A percentile compares a stretch with the other conserved stretches of the same genome.
phyloP scores from a whole-genome alignment of 1,140 invertebrate genomes.

The Drosophila teissieri region DNA sequence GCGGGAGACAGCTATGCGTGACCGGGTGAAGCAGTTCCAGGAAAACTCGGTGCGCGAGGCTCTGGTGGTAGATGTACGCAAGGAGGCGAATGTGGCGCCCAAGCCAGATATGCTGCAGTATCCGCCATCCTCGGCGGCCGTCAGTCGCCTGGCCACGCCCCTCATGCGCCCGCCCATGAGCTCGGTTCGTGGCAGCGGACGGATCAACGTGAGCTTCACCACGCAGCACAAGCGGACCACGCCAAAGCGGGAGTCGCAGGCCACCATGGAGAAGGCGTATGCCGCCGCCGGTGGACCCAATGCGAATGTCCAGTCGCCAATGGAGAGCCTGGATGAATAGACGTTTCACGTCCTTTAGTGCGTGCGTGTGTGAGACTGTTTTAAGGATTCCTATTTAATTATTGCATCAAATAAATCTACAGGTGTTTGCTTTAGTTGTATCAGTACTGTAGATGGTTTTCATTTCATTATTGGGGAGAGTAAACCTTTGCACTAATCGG shows the following conservation, averaged over 20 bases:
- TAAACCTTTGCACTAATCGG: no score
- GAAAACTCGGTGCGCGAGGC: slow-evolving; percentile 67
- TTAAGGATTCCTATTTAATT: slow-evolving; percentile 30
- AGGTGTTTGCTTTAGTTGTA: slow-evolving; percentile 19
- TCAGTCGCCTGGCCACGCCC: slow-evolving; percentile 61
- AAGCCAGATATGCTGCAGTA: slow-evolving; percentile 12
- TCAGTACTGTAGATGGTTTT: background rate
- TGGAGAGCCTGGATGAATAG: slow-evolving; percentile 37
- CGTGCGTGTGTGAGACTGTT: slow-evolving; percentile 25
- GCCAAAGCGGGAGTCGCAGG: slow-evolving; percentile 78
- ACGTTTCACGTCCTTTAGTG: background rate
- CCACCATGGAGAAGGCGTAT: slow-evolving; percentile 63
- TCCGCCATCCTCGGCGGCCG: slow-evolving; percentile 11
- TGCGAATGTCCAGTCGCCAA: slow-evolving; percentile 21
- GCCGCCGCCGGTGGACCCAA: slow-evolving; percentile 31
- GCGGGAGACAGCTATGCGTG: slow-evolving; percentile 73
- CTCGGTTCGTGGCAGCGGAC: slow-evolving; percentile 59
- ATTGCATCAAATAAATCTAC: slow-evolving; percentile 21
- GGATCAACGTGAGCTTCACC: slow-evolving; percentile 70
- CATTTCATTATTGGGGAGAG: no score
- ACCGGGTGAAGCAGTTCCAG: slow-evolving; percentile 77
- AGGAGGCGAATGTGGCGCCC: slow-evolving; percentile 54
- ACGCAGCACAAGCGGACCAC: slow-evolving; percentile 61
- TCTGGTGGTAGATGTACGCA: slow-evolving; percentile 70
- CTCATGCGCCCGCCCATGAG: slow-evolving; percentile 62